Evolutionary conservation across 2,797 vertebrate genomes (phyloP), one percentile per base, ranked within the genome.

Genomic region (Phoxinus dragarum): DNA sequence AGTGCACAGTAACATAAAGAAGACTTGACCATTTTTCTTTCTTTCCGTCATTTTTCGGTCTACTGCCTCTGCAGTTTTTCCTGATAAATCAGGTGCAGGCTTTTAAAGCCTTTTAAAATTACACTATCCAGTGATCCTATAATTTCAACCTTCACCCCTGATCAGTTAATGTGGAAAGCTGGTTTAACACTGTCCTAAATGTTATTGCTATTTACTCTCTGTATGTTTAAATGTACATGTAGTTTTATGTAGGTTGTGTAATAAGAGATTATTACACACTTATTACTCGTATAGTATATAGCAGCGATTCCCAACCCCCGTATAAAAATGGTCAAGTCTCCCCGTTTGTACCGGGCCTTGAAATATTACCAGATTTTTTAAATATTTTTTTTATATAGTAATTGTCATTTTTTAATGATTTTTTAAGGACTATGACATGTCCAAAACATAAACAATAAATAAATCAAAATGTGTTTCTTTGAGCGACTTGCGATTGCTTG

Each of bases 141-240:
- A 4, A 84, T 78, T 34, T 69, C n/a, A 44, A 69, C 19, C 36
- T 56, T 56, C 38, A 21, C 17, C 44, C 16, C 14, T n/a, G 9
- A 84, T 84, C 73, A 56, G 82, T 78, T 84, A 68, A 68, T 27
- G 47, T 56, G 36, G 34, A 36, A 52, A 19, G 71, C 71, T 75
- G 38, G n/a, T 66, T 66, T 78, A 78, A 78, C 54, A 42, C 73
- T 54, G 52, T 40, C 66, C 34, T 38, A 38, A 56, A 36, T 77
- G 6, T 80, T 23, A 81, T 54, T 42, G 21, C 31, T 54, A 21
- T 80, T 80, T 69, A 6, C 36, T 42, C 21, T 42, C 34, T 12
- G 34, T 14, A 47, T 54, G 4, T 80, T 80, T 38, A 80, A 80
- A 81, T 54, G 6, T 10, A 54, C 31, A 40, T 54, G 10, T 54